These are phyloP conservation scores for Leptothorax acervorum DNA, from an alignment of 2,888 invertebrate genomes.

Conservation along the genomic window DNA sequence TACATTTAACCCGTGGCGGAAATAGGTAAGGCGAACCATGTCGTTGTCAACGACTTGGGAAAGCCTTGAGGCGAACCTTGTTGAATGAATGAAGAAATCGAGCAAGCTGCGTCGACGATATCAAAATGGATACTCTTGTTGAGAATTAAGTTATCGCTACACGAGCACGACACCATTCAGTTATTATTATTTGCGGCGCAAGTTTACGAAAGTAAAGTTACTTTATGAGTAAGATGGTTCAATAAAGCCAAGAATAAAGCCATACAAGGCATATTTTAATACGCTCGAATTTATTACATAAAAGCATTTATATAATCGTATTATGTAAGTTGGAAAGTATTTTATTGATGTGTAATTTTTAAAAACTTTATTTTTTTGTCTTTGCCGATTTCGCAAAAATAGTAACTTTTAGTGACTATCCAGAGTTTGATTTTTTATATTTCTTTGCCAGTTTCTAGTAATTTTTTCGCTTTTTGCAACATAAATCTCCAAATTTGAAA, in stretches of 20 bases:
- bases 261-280: neutral
- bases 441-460: neutral
- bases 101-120: constrained; percentile 6
- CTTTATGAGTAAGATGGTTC: constrained; percentile 12
- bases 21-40: neutral
- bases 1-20: neutral
- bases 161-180: neutral
- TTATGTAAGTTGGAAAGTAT: neutral
- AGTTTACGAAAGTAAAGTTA: constrained; percentile 14
- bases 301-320: neutral
- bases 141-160: constrained; percentile 30
- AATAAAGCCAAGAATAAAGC: neutral
- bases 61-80: neutral
- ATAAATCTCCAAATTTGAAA: neutral
- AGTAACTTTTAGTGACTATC: neutral
- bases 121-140: constrained; percentile 30
- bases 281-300: neutral
- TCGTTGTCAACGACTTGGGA: neutral
- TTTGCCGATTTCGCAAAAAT: neutral
- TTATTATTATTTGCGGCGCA: neutral
- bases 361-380: neutral
- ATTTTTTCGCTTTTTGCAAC: neutral
- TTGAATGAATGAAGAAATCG: constrained; percentile 31
- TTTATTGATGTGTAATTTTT: neutral
- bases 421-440: neutral